Conservation (phyloP, 2,113 vertebrate genomes). For the Trogon melanurus region DNA sequence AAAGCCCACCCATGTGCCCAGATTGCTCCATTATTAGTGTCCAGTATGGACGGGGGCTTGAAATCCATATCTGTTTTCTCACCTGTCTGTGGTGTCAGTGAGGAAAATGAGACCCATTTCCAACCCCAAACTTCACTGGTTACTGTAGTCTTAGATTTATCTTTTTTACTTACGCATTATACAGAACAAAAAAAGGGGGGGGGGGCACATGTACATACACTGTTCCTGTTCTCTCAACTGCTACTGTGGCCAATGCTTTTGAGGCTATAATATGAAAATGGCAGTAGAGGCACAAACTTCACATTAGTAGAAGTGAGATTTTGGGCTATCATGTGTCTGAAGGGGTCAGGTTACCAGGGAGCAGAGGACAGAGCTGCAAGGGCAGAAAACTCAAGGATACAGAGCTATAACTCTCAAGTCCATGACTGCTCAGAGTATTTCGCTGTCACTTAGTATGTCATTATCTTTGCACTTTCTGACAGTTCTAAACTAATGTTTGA, state of each 20-base stretch:
- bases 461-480: background rate
- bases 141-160: background rate
- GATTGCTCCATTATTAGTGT: background rate
- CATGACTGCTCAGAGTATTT: background rate
- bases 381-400: background rate
- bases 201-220: rapidly evolving
- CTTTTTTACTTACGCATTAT: background rate
- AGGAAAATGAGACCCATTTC: background rate
- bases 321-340: background rate
- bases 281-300: background rate
- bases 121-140: background rate
- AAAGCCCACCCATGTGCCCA: background rate
- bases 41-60: background rate
- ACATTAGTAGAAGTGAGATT: background rate
- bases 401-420: background rate
- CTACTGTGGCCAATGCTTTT: background rate
- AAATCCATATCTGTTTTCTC: background rate
- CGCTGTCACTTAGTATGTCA: background rate
- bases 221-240: background rate
- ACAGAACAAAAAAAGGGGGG: background rate
- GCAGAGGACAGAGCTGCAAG: background rate
- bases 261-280: background rate
- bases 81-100: background rate
- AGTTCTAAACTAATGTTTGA: conserved; percentile 2
- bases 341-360: background rate